A percentile compares a stretch with the other conserved stretches of the same genome.
Conservation (phyloP, 2,113 vertebrate species). For the Ceratotherium simum region DNA sequence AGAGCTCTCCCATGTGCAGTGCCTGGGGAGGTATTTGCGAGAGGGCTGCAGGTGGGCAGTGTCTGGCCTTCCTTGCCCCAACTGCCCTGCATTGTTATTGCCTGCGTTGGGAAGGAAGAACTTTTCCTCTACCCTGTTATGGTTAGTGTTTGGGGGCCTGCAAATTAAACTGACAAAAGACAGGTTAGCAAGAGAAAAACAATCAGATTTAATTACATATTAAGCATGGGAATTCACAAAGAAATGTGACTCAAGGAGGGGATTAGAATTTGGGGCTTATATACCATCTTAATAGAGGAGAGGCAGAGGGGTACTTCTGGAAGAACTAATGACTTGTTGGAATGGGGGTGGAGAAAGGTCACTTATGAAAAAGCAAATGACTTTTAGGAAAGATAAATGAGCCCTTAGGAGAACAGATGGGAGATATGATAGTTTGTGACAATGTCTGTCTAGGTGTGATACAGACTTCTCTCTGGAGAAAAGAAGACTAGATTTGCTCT, state of each 20-base stretch:
- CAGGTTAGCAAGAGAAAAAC: background rate
- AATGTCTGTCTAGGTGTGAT: background rate
- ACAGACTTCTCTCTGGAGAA: background rate
- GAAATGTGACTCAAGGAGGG: background rate
- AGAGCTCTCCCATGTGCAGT: accelerated
- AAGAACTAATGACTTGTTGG: background rate
- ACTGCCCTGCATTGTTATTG: background rate
- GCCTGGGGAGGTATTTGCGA: background rate
- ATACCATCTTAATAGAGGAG: background rate
- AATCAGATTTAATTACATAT: background rate
- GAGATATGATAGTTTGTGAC: background rate
- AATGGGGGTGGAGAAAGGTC: background rate
- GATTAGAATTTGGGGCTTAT: background rate
- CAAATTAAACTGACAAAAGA: background rate
- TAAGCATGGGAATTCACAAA: background rate
- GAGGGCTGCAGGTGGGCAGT: background rate
- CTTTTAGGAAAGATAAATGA: background rate
- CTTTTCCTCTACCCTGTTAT: background rate
- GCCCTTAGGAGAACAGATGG: background rate
- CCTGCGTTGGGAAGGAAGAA: background rate
- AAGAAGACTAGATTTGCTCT: background rate
- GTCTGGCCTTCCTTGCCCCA: background rate
- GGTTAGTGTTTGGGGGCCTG: background rate
- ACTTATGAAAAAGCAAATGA: background rate
- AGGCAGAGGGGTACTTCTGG: background rate